Evolutionary conservation across 2,113 vertebrate genomes (phyloP).

Genomic region (Ciconia stormi): DNA sequence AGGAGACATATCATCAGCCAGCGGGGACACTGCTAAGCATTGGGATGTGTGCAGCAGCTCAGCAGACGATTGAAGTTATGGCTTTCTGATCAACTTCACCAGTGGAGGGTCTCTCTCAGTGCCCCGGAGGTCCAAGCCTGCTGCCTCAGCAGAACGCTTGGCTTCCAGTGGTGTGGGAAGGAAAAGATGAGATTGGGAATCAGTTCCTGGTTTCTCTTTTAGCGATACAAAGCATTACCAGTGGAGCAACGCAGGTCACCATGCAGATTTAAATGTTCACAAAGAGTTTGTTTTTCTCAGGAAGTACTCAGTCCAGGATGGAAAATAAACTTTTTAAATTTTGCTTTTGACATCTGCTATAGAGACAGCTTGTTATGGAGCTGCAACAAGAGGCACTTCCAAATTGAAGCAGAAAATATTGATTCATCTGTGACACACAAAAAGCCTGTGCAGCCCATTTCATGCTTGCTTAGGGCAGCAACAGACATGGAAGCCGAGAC

Average conservation of each 20-base stretch:
- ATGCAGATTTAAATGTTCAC: neutral
- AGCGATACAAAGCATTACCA: neutral
- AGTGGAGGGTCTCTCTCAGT: neutral
- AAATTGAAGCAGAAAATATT: neutral
- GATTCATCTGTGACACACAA: neutral
- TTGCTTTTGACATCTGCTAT: neutral
- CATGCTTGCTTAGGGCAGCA: neutral
- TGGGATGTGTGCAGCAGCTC: neutral
- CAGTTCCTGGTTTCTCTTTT: neutral
- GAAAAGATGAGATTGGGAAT: neutral
- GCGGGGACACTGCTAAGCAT: neutral
- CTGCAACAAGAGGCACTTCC: neutral
- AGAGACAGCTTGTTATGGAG: neutral
- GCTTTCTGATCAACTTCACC: neutral
- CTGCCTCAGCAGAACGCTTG: neutral
- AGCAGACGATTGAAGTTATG: neutral
- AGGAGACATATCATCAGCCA: neutral
- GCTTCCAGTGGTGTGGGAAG: constrained; percentile 8
- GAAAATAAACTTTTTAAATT: constrained; percentile 26
- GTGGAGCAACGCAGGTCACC: neutral
- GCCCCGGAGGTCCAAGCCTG: neutral
- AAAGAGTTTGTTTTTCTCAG: constrained; percentile 24
- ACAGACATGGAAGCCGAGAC: neutral
- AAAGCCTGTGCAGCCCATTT: neutral
- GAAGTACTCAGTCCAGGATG: neutral